Percentiles rank a stretch among this genome's conserved stretches.
Evolutionary conservation across 2,113 vertebrate species (phyloP).

Genomic region (Vireo altiloquus): DNA sequence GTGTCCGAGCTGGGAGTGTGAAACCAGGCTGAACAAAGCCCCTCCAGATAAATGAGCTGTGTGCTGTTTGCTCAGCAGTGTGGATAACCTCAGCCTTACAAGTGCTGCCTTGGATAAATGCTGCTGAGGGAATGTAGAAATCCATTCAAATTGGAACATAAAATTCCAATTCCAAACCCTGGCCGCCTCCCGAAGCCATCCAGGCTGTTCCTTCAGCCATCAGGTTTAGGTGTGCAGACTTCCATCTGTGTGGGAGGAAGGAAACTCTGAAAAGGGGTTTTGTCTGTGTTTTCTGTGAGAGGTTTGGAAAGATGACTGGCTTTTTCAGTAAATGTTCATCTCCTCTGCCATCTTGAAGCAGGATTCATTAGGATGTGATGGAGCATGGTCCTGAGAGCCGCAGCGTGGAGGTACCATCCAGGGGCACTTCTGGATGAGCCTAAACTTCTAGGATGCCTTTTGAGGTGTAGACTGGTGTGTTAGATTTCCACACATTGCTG

Average conservation of each 20-base stretch:
- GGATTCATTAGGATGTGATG: neutral
- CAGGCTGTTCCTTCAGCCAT: neutral
- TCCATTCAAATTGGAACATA: accelerated
- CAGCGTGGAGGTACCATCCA: accelerated
- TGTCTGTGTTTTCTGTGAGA: neutral
- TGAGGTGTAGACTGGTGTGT: neutral
- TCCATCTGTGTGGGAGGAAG: neutral
- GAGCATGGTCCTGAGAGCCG: neutral
- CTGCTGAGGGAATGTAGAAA: neutral
- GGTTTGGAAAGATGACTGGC: neutral
- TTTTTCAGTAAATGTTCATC: neutral
- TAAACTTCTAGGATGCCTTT: neutral
- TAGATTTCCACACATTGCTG: neutral
- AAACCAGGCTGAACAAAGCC: slow-evolving; percentile 9
- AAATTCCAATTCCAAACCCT: neutral
- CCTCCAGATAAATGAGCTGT: slow-evolving; percentile 21
- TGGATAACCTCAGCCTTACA: neutral
- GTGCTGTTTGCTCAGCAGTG: neutral
- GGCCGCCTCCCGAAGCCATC: neutral
- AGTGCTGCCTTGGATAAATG: neutral
- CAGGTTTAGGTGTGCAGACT: neutral
- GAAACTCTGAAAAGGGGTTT: neutral
- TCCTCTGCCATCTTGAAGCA: neutral
- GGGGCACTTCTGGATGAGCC: neutral
- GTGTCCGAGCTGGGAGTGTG: neutral